These are phyloP conservation scores for Ptilonorhynchus violaceus DNA, from an alignment of 2,113 vertebrate genomes.

Conservation along the genomic window DNA sequence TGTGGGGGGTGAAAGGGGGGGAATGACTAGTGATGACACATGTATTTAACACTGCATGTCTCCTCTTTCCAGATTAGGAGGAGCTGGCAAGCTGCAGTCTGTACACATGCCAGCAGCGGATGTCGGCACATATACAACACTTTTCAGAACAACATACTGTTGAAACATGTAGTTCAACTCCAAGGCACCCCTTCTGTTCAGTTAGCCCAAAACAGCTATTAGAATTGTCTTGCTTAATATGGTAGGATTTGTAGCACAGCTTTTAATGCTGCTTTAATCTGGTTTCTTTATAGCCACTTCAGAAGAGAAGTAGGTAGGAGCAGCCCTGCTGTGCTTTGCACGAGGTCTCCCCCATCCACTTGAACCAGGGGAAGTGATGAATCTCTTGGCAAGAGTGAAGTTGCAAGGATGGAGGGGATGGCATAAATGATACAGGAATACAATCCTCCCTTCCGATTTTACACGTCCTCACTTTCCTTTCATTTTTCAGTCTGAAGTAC, in stretches of 20 bases:
- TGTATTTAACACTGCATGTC: constrained; percentile 51
- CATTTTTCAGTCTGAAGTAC: background rate
- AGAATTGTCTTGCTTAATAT: background rate
- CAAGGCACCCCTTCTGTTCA: constrained; percentile 36
- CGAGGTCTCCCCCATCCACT: background rate
- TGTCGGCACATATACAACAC: constrained; percentile 66
- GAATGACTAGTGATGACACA: constrained; percentile 49
- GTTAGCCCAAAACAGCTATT: background rate
- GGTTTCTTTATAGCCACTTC: background rate
- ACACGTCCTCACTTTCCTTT: background rate
- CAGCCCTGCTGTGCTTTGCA: background rate
- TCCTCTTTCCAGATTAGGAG: constrained; percentile 29
- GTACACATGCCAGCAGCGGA: constrained; percentile 60
- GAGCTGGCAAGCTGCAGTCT: background rate
- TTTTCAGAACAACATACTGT: constrained; percentile 50
- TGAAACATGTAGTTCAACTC: constrained; percentile 56
- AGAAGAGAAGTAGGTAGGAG: background rate
- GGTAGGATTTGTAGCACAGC: background rate
- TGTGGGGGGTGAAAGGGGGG: background rate
- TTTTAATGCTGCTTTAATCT: constrained; percentile 32
- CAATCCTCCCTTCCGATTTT: background rate
- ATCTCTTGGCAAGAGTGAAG: background rate
- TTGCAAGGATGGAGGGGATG: background rate
- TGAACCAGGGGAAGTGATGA: background rate
- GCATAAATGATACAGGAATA: background rate